Base-by-base conservation (phyloP, 2,888 invertebrate species). In the Drosophila affinis region DNA sequence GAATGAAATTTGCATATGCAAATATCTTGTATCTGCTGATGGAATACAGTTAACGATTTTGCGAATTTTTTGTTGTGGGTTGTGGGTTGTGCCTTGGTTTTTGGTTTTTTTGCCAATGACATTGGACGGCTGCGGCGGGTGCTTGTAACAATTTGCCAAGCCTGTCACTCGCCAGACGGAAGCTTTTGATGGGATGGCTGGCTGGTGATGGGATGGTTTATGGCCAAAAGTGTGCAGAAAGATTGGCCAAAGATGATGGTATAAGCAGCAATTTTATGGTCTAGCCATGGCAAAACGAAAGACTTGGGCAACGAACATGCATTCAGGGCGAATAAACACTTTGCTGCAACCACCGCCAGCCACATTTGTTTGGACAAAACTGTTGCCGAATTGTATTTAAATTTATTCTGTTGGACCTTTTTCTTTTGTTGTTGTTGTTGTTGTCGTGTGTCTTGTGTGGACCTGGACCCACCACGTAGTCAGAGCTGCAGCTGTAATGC, bases 1-100 rank as follows among this genome's bases (percentile, higher is more conserved):
- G 83, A 84, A 88, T 81, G 53, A 59, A 69, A 86, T 84, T 88
- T 84, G 87, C 87, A 84, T 84, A 80, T 74, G 79, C 82, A 77
- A 87, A 81, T 82, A 51, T 5, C 24, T 24, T 5, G 5, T 9
- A 29, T 82, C 48, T 9, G 49, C 45, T 75, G 75, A 56, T 74
- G 59, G 54, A 63, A 78, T 54, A 67, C 64, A 48, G 52, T 58
- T 75, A 59, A 44, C 53, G 77, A 74, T 72, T 29, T 62, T 44
- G 64, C 67, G 18, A 64, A 39, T 51, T 67, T 62, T 55, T 53
- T 48, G 39, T 53, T 63, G 47, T 17, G 18, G 29, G 32, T 52
- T 18, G 32, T 32, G 32, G 29, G 32, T 52, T 18, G 32, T 32
- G 32, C 9, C 7, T 27, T 29, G 34, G 45, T 72, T 74, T 52